Base-by-base conservation (phyloP, 2,888 invertebrate genomes). In the Drosophila cognata region DNA sequence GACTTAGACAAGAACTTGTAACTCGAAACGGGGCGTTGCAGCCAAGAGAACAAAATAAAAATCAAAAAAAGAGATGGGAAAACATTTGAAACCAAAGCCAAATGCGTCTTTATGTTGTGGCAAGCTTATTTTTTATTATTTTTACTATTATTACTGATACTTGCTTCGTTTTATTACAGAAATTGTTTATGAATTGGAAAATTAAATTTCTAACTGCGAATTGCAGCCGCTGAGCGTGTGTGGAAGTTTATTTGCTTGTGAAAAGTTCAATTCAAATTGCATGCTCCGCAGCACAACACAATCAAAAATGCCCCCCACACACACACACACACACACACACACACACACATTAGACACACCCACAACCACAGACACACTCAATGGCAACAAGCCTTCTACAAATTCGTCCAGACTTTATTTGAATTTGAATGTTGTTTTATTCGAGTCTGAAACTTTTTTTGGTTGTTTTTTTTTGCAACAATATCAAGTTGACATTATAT, bases 121-220 rank as follows among this genome's bases (percentile, higher is more conserved):
- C 63, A 71, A 67, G 71, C 31, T 79, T 71, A 65, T 65, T 62
- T 79, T 74, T 70, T 76, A 74, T 79, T 74, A 62, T 67, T 88
- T 73, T 80, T 75, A 77, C 81, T 86, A 80, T 83, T 84, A 84
- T 83, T 83, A 70, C 84, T 68, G 80, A 73, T 75, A 73, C 84
- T 86, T 85, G 74, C 64, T 53, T 78, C 75, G 71, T 81, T 89
- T 89, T 87, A 87, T 87, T 81, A 74, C 89, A 51, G 36, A 81
- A 84, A 88, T 89, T 84, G 84, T 88, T 84, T 84, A 84, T 89
- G 84, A 89, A 84, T 84, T 84, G 88, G 89, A 84, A 84, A 84
- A 85, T 85, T 85, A 89, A 85, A 89, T 87, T 79, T 88, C 72
- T 64, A 71, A 74, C 89, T 74, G 66, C 31, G 56, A 46, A 50